Conservation (phyloP, 2,113 vertebrate genomes). For the Arizona elegans region DNA sequence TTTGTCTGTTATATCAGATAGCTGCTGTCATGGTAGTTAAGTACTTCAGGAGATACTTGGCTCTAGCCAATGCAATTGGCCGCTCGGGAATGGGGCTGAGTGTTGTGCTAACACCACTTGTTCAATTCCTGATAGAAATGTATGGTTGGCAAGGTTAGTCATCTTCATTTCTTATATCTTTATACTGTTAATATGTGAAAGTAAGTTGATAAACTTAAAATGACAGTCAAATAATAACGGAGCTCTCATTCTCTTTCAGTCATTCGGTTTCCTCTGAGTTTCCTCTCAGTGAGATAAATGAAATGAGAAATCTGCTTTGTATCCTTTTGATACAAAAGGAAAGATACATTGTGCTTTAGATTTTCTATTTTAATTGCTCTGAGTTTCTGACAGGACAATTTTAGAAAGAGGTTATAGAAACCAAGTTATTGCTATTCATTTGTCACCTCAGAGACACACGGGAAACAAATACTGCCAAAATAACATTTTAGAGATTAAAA, state of each 20-base stretch:
- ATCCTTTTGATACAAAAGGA: not conserved
- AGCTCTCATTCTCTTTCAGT: not conserved
- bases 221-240: not conserved
- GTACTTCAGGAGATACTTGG: constrained; percentile 81
- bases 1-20: constrained; percentile 83
- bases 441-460: not conserved
- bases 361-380: not conserved
- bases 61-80: constrained; percentile 80
- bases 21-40: constrained; percentile 79
- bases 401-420: not conserved
- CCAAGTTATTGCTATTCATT: not conserved
- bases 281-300: not conserved
- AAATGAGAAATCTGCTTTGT: not conserved
- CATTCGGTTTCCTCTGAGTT: fast-evolving
- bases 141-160: constrained; percentile 88
- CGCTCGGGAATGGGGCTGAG: constrained; percentile 92
- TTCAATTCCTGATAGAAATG: constrained; percentile 80
- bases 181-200: not conserved
- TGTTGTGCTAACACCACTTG: constrained; percentile 86
- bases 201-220: not conserved
- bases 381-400: not conserved
- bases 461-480: not conserved
- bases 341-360: not conserved
- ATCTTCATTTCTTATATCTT: not conserved
- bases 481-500: not conserved